A percentile compares a stretch with the other conserved stretches of the same genome.
Evolutionary conservation across 2,888 invertebrate genomes (phyloP).

Genomic region (Hyles lineata): DNA sequence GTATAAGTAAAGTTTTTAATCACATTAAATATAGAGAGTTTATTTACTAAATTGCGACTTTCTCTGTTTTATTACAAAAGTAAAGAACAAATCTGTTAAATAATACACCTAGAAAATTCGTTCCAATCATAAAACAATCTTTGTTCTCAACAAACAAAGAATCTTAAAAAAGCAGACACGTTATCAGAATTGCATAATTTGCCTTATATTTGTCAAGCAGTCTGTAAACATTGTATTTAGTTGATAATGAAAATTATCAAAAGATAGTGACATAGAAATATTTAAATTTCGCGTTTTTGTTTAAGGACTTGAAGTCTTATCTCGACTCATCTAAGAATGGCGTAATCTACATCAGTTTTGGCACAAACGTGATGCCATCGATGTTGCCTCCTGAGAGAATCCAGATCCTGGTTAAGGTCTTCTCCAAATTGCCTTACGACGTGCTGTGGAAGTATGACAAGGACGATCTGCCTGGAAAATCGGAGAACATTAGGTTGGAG

Average conservation of each 20-base stretch:
- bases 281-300: slow-evolving; percentile 25
- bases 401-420: slow-evolving; percentile 42
- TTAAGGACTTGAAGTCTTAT: slow-evolving; percentile 61
- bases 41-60: no score
- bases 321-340: slow-evolving; percentile 64
- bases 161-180: no score
- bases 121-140: no score
- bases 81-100: no score
- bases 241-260: not conserved
- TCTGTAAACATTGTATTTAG: not conserved
- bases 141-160: no score
- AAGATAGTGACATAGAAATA: not conserved
- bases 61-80: no score
- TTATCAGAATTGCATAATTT: no score
- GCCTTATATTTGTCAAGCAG: not conserved
- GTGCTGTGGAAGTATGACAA: slow-evolving; percentile 56
- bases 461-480: slow-evolving; percentile 45
- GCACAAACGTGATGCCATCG: slow-evolving; percentile 53
- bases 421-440: slow-evolving; percentile 48
- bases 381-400: slow-evolving; percentile 43
- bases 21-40: no score
- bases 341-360: slow-evolving; percentile 61
- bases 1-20: no score
- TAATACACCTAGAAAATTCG: no score
- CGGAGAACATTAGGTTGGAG: slow-evolving; percentile 52